Evolutionary conservation across 2,888 invertebrate genomes (phyloP), one percentile per base, ranked within the genome.

Genomic region (Ptychoptera albimana): DNA sequence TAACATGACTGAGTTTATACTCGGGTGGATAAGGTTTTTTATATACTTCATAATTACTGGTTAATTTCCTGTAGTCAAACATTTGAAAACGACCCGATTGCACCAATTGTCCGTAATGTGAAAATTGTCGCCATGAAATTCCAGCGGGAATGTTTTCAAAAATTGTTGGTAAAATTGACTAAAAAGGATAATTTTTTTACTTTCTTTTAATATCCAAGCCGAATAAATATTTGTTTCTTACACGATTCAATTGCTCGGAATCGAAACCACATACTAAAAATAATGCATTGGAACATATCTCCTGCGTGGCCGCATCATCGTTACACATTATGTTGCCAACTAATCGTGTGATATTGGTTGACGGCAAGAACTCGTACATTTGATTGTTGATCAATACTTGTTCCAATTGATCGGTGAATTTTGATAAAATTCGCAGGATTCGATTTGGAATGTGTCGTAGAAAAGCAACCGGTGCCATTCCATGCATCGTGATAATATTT

Each of bases 211-310:
- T 13, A 9, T 31, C 31, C 7, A 31, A 31, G n/a, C 7, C 12
- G 9, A 13, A 4, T 8, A 14, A 37, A 37, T 13, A 16, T 15
- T 6, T 15, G 3, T 9, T 16, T 35, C 42, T 12, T 60, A 71
- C 72, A 49, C 64, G 61, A 55, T 80, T 78, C 15, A 77, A 57
- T 54, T 77, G 73, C 4, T 61, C 60, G 8, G 63, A 60, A 57
- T 72, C 72, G 39, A 68, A 69, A 3, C 82, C 82, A 14, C 68
- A 67, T 1, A 74, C 56, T 30, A 78, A 52, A 53, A 79, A 79
- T 37, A 80, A 54, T 2, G 73, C 48, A 49, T 75, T 72, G 46
- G 70, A 65, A 58, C 82, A 82, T 1, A 79, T 39, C 2, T 66
- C 57, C 46, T 71, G 69, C 0, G 69, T 59, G 2, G 68, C 51